Evolutionary conservation across 2,113 vertebrate species (phyloP), one percentile per base, ranked within the genome.

Genomic region (Chelonoidis abingdonii): DNA sequence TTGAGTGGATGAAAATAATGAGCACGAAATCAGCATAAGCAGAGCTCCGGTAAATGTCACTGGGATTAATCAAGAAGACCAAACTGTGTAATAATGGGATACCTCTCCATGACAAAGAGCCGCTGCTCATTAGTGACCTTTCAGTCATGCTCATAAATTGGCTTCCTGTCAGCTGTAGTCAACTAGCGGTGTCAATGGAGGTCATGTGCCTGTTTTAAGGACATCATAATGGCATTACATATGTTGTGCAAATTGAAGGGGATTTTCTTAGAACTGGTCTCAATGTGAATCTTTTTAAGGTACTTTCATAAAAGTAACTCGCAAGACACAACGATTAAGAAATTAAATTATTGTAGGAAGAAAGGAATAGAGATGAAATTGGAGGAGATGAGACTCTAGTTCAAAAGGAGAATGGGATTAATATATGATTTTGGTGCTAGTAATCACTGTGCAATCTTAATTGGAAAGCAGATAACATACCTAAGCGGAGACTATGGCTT

Each of bases 51-150:
- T 4, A 86, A 96, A 79, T 94, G 95, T 62, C 94, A 95, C 62
- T n/a, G 6, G 31, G 62, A 4, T 31, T 7, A 54, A 14, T 69
- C 10, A 57, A 10, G 27, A 27, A 8, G 17, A 13, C 19, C 3
- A 24, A 7, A 44, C 6, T 59, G 82, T 65, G 59, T 21, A 21
- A 78, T 9, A 11, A 79, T 80, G 80, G 89, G 91, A 47, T 31
- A 11, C 38, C 27, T 84, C 69, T 88, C 93, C 89, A 50, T 38
- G 1, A 3, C 41, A 1, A 56, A 83, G 91, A 92, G 95, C 47
- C 84, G 85, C 83, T 88, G 8, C 92, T 44, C 86, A 1, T 65
- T 93, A 93, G 50, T 85, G 95, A 95, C 95, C 94, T 93, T 53
- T 86, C 59, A 62, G 89, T 59, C 57, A 13, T 29, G 94, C 83